A percentile compares a stretch with the other conserved stretches of the same genome.
Evolutionary conservation across 2,797 vertebrate genomes (phyloP).

Genomic region (Coregonus ussuriensis): DNA sequence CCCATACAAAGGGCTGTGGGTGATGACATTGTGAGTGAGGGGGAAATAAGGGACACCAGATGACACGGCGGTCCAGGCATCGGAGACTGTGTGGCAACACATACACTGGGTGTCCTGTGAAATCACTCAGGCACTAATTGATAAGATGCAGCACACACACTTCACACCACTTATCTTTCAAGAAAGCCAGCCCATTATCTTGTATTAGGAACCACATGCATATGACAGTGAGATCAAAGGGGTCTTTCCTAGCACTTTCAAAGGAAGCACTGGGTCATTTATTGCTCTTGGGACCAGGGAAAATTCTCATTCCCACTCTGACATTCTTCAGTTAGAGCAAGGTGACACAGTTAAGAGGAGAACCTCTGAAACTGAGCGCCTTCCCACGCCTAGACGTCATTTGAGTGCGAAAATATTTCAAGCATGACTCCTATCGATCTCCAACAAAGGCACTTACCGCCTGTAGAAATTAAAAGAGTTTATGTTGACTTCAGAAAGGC

Average conservation of each 20-base stretch:
- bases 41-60: constrained; percentile 48
- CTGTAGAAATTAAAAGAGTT: neutral
- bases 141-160: constrained; percentile 63
- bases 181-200: constrained; percentile 60
- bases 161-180: constrained; percentile 64
- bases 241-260: constrained; percentile 39
- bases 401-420: neutral
- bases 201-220: constrained; percentile 53
- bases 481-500: neutral
- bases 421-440: neutral
- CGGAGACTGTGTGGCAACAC: constrained; percentile 58
- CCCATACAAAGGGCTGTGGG: constrained; percentile 55
- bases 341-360: constrained; percentile 25
- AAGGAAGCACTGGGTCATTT: constrained; percentile 52
- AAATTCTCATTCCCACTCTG: constrained; percentile 42
- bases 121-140: constrained; percentile 70
- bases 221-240: constrained; percentile 69
- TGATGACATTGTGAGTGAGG: constrained; percentile 46
- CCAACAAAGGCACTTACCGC: neutral
- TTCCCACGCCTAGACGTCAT: constrained; percentile 1
- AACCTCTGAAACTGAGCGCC: constrained; percentile 14
- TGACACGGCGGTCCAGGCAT: constrained; percentile 9
- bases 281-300: constrained; percentile 43
- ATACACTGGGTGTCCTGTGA: constrained; percentile 52
- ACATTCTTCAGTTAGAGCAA: constrained; percentile 35